Conservation (phyloP, 2,113 vertebrate genomes). For the Glaucidium brasilianum region DNA sequence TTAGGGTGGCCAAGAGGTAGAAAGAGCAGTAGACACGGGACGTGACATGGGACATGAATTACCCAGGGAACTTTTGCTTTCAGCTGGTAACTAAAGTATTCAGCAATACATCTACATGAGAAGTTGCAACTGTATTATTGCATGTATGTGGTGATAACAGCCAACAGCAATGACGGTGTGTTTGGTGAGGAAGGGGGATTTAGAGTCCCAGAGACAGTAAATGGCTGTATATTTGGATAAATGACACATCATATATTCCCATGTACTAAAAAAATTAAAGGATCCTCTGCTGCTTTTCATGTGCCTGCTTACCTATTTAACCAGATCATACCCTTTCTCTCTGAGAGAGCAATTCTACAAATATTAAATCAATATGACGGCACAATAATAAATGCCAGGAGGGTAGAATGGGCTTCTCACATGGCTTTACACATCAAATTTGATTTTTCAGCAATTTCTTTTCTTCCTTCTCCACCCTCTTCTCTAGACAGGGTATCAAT, state of each 20-base stretch:
- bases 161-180: fast-evolving
- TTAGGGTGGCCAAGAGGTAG: background rate
- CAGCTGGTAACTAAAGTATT: background rate
- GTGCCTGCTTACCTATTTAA: background rate
- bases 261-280: background rate
- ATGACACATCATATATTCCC: background rate
- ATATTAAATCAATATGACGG: background rate
- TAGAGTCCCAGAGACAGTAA: background rate
- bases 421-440: background rate
- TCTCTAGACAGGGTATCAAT: background rate
- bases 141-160: background rate
- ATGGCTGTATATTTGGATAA: background rate
- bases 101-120: background rate
- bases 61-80: background rate
- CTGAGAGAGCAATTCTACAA: background rate
- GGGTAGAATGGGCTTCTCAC: background rate
- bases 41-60: background rate
- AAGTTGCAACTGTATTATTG: background rate
- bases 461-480: background rate
- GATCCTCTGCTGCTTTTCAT: background rate
- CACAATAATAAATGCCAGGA: background rate
- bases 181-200: background rate
- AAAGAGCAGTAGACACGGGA: background rate
- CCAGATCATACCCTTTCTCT: background rate
- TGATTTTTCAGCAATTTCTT: background rate